Conservation (phyloP, 1,140 invertebrate species). For the Stegodyphus dumicola region DNA sequence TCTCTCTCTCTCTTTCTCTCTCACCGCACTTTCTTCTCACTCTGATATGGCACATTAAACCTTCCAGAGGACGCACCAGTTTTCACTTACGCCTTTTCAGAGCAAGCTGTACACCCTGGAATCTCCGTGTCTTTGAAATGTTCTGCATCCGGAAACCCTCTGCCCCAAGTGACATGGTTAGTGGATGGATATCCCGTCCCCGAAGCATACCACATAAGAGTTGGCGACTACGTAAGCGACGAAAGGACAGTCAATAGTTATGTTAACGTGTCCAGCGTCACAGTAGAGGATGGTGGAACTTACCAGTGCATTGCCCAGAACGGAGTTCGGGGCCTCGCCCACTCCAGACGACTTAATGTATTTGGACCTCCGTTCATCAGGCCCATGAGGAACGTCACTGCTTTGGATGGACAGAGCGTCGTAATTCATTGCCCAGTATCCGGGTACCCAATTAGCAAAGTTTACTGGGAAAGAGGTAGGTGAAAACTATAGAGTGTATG, state of each 20-base stretch:
- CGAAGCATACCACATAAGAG: slow-evolving; percentile 56
- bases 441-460: slow-evolving; percentile 88
- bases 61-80: slow-evolving; percentile 53
- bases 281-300: slow-evolving; percentile 68
- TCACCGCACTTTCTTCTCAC: too few relatives aligned
- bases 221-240: slow-evolving; percentile 61
- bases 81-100: slow-evolving; percentile 58
- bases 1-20: too few relatives aligned
- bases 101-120: slow-evolving; percentile 63
- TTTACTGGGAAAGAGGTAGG: slow-evolving; percentile 88
- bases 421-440: slow-evolving; percentile 93
- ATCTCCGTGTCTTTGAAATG: slow-evolving; percentile 63
- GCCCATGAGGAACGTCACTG: slow-evolving; percentile 90
- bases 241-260: slow-evolving; percentile 78
- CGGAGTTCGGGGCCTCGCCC: slow-evolving; percentile 66
- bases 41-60: background rate
- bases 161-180: slow-evolving; percentile 64
- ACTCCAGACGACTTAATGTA: slow-evolving; percentile 88
- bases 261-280: slow-evolving; percentile 79
- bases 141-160: slow-evolving; percentile 63
- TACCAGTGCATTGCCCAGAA: slow-evolving; percentile 74
- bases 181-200: slow-evolving; percentile 61
- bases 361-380: slow-evolving; percentile 82
- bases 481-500: slow-evolving; percentile 9
- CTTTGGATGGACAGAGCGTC: slow-evolving; percentile 85